Evolutionary conservation across 2,113 vertebrate species (phyloP).

Genomic region (Ploceus nigricollis): DNA sequence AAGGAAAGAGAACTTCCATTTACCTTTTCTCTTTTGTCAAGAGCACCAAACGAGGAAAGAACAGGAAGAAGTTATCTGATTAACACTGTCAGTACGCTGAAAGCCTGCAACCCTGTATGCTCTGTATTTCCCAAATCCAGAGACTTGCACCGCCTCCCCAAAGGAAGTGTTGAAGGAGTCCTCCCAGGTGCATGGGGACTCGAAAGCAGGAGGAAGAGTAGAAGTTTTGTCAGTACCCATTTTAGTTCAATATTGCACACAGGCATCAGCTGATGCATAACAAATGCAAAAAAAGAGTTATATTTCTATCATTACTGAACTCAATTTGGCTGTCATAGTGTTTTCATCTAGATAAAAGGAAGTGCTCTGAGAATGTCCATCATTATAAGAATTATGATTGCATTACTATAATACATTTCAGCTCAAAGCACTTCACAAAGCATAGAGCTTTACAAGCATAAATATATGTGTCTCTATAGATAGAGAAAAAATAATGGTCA

Average conservation of each 20-base stretch:
- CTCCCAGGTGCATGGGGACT: background rate
- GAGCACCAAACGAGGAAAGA: background rate
- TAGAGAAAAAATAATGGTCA: background rate
- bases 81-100: background rate
- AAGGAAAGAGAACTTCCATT: background rate
- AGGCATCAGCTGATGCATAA: background rate
- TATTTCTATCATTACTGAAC: background rate
- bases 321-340: background rate
- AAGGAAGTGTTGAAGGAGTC: background rate
- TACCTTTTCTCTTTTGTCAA: background rate
- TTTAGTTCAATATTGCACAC: background rate
- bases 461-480: background rate
- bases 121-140: background rate
- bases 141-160: background rate
- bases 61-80: background rate
- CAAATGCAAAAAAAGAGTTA: background rate
- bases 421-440: background rate
- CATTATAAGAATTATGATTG: background rate
- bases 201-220: background rate
- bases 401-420: background rate
- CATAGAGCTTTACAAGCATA: background rate
- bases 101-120: background rate
- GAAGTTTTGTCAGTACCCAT: background rate
- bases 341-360: background rate
- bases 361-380: background rate